Conservation (phyloP, 2,888 invertebrate species). For the Nezara viridula region DNA sequence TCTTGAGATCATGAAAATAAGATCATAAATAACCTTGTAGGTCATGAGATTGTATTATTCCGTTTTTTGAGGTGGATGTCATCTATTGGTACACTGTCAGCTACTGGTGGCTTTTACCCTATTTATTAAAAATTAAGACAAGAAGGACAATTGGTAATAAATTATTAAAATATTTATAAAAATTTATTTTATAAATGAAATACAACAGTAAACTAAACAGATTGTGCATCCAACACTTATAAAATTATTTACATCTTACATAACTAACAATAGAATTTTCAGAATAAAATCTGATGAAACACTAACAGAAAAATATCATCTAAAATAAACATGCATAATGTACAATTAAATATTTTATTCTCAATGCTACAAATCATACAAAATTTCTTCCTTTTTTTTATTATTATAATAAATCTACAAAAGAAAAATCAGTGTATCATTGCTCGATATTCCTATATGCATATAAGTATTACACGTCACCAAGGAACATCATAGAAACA, state of each 20-base stretch:
- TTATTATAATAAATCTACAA: neutral
- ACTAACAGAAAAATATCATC: constrained; percentile 56
- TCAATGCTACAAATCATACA: constrained; percentile 35
- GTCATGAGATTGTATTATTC: too few relatives aligned
- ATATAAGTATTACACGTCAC: neutral
- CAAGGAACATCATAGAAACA: constrained; percentile 14
- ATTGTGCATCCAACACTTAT: constrained; percentile 52
- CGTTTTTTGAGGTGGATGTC: too few relatives aligned
- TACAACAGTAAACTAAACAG: constrained; percentile 54
- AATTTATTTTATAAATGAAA: constrained; percentile 50
- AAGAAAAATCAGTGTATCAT: constrained; percentile 13
- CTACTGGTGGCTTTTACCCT: too few relatives aligned
- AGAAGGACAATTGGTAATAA: neutral
- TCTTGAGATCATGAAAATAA: too few relatives aligned
- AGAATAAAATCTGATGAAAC: constrained; percentile 51
- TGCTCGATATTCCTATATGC: neutral
- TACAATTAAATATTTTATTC: constrained; percentile 54
- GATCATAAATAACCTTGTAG: too few relatives aligned
- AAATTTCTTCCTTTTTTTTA: constrained; percentile 10
- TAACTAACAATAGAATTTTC: constrained; percentile 41
- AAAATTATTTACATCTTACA: constrained; percentile 57
- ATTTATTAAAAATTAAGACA: too few relatives aligned
- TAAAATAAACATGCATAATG: constrained; percentile 53
- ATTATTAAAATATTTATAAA: constrained; percentile 19
- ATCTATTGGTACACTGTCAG: too few relatives aligned